Percentiles rank a stretch among this genome's conserved stretches.
Conservation (phyloP, 64 coral and sea anemone species). For the Montipora cactus region DNA sequence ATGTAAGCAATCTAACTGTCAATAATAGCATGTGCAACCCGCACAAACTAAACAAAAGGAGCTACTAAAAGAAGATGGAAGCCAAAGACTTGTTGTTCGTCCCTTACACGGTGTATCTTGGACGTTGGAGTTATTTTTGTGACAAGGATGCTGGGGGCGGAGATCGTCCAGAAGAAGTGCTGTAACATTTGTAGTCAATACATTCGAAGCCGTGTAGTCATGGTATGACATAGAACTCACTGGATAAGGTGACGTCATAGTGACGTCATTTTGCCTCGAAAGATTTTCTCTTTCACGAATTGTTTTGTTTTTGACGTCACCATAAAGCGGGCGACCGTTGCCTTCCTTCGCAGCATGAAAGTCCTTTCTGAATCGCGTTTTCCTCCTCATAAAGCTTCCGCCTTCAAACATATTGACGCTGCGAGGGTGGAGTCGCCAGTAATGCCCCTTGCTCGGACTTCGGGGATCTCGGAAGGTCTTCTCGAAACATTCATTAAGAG, state of each 20-base stretch:
- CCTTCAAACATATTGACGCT: slow-evolving; percentile 92
- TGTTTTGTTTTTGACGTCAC: neutral
- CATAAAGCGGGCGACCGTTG: neutral
- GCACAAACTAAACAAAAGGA: slow-evolving; percentile 46
- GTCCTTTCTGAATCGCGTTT: slow-evolving; percentile 75
- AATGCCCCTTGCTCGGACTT: slow-evolving; percentile 84
- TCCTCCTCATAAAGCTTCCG: slow-evolving; percentile 93
- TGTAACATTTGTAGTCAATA: neutral
- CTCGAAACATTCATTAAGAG: slow-evolving; percentile 94
- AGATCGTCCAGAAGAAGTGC: neutral
- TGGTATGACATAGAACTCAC: neutral
- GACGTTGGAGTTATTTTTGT: neutral
- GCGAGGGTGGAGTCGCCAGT: slow-evolving; percentile 84
- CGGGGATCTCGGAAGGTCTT: slow-evolving; percentile 83
- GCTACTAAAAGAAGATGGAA: neutral
- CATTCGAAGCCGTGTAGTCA: neutral
- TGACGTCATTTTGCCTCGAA: neutral
- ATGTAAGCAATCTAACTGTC: neutral
- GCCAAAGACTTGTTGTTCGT: neutral
- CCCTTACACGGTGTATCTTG: neutral
- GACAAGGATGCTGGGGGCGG: neutral
- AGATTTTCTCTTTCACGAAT: neutral
- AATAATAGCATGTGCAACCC: slow-evolving; percentile 46
- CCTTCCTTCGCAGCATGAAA: neutral
- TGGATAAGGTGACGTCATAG: neutral